Evolutionary conservation across 2,113 vertebrate species (phyloP).

Genomic region (Hippopotamus amphibius): DNA sequence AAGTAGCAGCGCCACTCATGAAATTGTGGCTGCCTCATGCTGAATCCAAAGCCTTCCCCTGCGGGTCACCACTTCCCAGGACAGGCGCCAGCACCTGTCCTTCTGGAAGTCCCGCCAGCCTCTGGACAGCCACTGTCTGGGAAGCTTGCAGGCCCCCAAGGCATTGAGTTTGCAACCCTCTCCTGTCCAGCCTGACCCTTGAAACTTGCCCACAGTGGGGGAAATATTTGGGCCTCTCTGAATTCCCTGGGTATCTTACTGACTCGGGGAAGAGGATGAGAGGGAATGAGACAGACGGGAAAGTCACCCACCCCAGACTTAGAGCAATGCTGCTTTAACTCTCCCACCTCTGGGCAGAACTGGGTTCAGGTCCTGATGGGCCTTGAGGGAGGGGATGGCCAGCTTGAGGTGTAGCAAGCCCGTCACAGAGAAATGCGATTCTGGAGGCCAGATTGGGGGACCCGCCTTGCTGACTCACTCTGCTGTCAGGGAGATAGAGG

Average conservation of each 20-base stretch:
- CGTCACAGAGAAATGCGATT: background rate
- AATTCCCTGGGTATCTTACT: background rate
- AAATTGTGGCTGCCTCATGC: background rate
- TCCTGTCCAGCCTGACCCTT: background rate
- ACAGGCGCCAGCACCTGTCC: background rate
- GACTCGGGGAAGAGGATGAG: background rate
- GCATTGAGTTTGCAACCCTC: background rate
- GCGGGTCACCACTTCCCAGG: rapidly evolving
- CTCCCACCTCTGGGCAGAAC: background rate
- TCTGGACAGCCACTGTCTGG: background rate
- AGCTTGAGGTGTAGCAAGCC: rapidly evolving
- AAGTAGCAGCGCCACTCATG: background rate
- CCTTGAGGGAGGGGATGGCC: background rate
- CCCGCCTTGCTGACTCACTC: background rate
- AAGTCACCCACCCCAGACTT: background rate
- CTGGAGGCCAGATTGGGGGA: background rate
- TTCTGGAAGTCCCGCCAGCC: too few relatives aligned
- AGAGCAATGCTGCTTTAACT: background rate
- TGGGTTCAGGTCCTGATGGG: background rate
- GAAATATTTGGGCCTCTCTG: background rate
- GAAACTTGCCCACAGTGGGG: background rate
- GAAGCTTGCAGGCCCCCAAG: background rate
- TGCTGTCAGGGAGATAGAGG: background rate
- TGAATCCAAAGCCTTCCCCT: background rate
- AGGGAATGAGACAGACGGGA: background rate